Evolutionary conservation across 2,113 vertebrate species (phyloP), one percentile per base, ranked within the genome.

Genomic region (Trematocara zebra): DNA sequence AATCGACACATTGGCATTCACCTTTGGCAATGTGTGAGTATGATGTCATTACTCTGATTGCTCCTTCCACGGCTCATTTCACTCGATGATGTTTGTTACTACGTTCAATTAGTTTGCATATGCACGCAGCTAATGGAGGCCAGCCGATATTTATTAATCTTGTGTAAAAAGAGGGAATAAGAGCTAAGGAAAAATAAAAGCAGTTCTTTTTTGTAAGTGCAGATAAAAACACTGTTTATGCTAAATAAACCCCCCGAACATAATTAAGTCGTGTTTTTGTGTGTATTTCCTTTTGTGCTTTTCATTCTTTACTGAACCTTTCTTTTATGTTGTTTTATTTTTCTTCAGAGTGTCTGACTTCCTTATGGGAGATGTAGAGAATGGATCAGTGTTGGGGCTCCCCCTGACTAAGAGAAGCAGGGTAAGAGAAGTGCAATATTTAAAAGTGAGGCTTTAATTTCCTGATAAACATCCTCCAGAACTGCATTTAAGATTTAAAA

Each of bases 291-390:
- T 44, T 11, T 83, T n/a, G 31, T 40, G 18, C 20, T 1, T 52
- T 79, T 83, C 47, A 52, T 44, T 20, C 42, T 18, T 49, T 56
- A 80, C 14, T 72, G 11, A 59, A 33, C 15, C 3, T 6, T 3
- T 35, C 3, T 40, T 10, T 86, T 23, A 15, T 89, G 69, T 47
- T 4, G 87, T 64, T 82, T 2, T 5, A 8, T 86, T 88, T 88
- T 53, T 64, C 81, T 94, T 81, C 96, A 99, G 99, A 93, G 97
- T 99, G 96, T 99, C 99, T 96, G 98, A 98, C 95, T 98, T 99
- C 97, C 98, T 99, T 97, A 99, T 99, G 99, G 98, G 98, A 97
- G 99, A 99, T 98, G 97, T 98, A 97, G 97, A 98, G 96, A 98
- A 96, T 96, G 97, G 97, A 93, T 97, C 98, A 42, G 96, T 97